Evolutionary conservation across 1,140 invertebrate genomes (phyloP).

Genomic region (Coelopa frigida): DNA sequence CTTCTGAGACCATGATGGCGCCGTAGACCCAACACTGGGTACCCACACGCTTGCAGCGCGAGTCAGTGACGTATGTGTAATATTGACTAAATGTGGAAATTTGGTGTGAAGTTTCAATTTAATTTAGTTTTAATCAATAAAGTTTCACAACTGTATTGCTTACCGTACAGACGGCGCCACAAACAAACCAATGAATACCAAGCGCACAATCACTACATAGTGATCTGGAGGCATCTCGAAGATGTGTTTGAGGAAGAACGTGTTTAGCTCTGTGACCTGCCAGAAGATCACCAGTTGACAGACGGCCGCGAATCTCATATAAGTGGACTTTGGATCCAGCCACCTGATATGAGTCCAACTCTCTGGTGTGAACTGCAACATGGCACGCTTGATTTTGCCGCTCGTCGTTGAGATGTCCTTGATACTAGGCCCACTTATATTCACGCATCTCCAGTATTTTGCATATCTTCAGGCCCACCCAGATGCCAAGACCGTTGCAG

Average conservation of each 20-base stretch:
- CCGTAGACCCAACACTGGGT: constrained; percentile 98
- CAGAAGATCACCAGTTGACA: constrained; percentile 94
- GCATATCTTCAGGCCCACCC: constrained; percentile 86
- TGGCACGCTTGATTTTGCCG: constrained; percentile 91
- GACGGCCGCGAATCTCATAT: constrained; percentile 90
- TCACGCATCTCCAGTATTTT: constrained; percentile 88
- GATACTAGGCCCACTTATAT: constrained; percentile 98
- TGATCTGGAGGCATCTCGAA: constrained; percentile 96
- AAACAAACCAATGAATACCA: constrained; percentile 86
- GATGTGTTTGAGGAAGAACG: constrained; percentile 98
- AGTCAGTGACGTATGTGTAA: constrained; percentile 95
- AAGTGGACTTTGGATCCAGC: constrained; percentile 91
- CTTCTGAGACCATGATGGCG: constrained; percentile 91
- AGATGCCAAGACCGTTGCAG: constrained; percentile 97
- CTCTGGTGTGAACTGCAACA: constrained; percentile 95
- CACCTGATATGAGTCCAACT: constrained; percentile 94
- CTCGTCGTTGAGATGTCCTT: constrained; percentile 93
- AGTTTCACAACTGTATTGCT: no score
- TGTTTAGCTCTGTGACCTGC: constrained; percentile 92
- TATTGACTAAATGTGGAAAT: no score
- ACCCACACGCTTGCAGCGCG: constrained; percentile 90
- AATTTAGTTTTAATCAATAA: no score
- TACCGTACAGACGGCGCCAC: constrained; percentile 94
- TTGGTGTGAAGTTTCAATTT: no score
- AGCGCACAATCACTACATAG: constrained; percentile 78